Conservation (phyloP, 2,888 invertebrate species). For the Folsomia manolachei region DNA sequence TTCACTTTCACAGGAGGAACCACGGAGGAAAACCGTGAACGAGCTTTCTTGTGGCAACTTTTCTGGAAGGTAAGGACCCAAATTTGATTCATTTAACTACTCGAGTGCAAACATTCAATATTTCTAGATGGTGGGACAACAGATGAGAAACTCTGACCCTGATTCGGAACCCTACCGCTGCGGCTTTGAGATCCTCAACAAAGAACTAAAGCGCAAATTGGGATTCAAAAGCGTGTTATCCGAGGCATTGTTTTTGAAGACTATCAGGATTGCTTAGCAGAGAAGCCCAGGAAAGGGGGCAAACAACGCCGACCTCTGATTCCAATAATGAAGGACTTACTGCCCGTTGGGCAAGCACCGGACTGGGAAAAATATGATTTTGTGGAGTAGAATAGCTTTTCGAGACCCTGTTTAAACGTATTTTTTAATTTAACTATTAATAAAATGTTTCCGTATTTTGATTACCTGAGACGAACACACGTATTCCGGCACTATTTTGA, state of each 20-base stretch:
- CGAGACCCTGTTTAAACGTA: no score
- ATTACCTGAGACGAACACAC: slow-evolving; percentile 86
- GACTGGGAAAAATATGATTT: background rate
- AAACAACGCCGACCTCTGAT: background rate
- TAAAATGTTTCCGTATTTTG: no score
- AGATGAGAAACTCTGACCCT: slow-evolving; percentile 17
- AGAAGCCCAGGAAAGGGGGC: no score
- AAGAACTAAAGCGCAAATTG: background rate
- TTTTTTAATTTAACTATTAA: no score
- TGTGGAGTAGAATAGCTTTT: no score
- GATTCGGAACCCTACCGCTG: background rate
- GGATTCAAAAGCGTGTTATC: background rate
- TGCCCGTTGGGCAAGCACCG: background rate
- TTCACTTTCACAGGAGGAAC: background rate
- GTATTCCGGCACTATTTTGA: slow-evolving; percentile 84
- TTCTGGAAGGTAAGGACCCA: background rate
- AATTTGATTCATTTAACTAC: no score
- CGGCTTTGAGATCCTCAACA: background rate
- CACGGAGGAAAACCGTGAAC: background rate
- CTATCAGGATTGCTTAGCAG: background rate
- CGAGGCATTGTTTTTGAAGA: background rate
- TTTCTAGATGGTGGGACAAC: background rate
- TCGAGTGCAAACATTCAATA: no score
- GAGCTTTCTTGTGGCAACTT: background rate
- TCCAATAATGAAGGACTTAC: background rate